Percentiles rank a stretch among this genome's conserved stretches.
phyloP scores from a whole-genome alignment of 2,113 vertebrate genomes.

The Oenanthe oenanthe region DNA sequence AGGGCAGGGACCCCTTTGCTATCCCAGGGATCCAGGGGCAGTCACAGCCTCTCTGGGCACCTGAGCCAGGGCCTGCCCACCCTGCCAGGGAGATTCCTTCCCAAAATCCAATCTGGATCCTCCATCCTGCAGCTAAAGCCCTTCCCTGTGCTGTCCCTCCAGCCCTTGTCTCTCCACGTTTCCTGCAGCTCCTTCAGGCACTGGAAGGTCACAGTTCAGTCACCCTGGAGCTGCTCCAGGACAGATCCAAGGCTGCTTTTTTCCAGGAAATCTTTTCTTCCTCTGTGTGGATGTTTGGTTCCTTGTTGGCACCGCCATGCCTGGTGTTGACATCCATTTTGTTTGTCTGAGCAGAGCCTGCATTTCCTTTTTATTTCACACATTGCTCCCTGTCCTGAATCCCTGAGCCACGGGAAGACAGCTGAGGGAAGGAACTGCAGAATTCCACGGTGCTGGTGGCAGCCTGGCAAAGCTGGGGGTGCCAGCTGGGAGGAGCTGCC shows the following conservation, averaged over 20 bases:
- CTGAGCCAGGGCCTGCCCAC: neutral
- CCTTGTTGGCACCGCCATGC: neutral
- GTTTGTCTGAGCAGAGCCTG: neutral
- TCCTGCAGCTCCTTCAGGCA: neutral
- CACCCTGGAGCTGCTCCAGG: neutral
- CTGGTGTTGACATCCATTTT: neutral
- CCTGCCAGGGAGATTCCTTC: neutral
- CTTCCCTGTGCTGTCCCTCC: neutral
- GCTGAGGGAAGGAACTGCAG: neutral
- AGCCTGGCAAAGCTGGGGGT: neutral
- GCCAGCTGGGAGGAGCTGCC: neutral
- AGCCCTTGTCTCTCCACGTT: neutral
- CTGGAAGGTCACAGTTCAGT: neutral
- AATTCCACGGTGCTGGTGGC: neutral
- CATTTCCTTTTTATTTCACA: neutral
- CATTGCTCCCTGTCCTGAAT: rapidly evolving
- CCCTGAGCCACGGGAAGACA: neutral
- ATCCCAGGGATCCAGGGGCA: neutral
- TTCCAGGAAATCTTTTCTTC: rapidly evolving
- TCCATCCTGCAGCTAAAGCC: neutral
- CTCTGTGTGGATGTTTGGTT: rapidly evolving
- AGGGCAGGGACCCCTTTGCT: neutral
- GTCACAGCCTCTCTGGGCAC: neutral
- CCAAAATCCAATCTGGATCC: rapidly evolving
- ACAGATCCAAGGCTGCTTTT: neutral